A percentile compares a stretch with the other conserved stretches of the same genome.
Evolutionary conservation across 2,113 vertebrate species (phyloP).

Genomic region (Campylomormyrus numenius): DNA sequence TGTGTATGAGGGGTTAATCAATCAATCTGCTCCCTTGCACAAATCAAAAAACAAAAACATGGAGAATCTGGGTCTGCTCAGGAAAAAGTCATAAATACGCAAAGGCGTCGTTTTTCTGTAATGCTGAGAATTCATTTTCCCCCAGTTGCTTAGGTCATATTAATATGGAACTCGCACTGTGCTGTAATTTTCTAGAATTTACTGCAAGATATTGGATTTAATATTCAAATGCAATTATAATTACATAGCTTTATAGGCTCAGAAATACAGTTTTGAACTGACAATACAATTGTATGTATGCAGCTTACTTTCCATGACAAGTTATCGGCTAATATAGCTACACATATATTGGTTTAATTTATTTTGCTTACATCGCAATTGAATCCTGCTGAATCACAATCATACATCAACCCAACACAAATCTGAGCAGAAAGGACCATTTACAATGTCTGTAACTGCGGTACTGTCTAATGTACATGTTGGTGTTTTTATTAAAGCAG

Average conservation of each 20-base stretch:
- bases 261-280: neutral
- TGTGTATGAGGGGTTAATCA: too few species aligned
- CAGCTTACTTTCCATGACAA: neutral
- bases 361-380: neutral
- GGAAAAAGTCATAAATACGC: neutral
- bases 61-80: neutral
- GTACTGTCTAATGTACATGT: neutral
- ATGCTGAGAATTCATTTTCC: neutral
- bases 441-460: neutral
- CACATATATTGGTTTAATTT: neutral
- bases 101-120: neutral
- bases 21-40: too few species aligned
- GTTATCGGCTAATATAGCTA: neutral
- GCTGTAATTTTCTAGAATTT: neutral
- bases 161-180: neutral
- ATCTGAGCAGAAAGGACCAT: neutral
- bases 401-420: neutral
- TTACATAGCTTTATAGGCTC: neutral
- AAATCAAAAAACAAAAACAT: neutral
- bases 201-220: neutral
- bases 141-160: neutral
- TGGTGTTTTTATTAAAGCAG: conserved; percentile 1
- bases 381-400: neutral
- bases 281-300: neutral
- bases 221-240: neutral